These are phyloP conservation scores for Leptinotarsa juncta DNA, from an alignment of 2,888 invertebrate species.

Conservation along the genomic window DNA sequence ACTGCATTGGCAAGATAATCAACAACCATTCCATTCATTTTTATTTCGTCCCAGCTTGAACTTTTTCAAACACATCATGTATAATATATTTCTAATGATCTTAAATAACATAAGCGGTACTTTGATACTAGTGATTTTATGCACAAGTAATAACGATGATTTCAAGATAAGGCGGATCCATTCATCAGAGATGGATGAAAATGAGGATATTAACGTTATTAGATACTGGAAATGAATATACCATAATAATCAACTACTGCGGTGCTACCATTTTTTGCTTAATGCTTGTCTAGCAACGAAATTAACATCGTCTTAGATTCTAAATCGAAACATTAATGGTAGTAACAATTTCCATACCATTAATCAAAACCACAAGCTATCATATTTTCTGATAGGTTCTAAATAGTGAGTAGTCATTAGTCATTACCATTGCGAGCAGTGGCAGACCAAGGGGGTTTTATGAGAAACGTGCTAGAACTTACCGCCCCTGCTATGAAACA, in stretches of 20 bases:
- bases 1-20: too few relatives aligned
- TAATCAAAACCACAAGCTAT: conserved; percentile 2
- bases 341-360: background rate
- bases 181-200: background rate
- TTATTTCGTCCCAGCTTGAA: background rate
- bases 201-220: background rate
- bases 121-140: background rate
- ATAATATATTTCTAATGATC: background rate
- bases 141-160: background rate
- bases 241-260: conserved; percentile 8
- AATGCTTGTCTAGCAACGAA: background rate
- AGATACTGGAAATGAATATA: background rate
- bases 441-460: too few relatives aligned
- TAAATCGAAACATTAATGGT: background rate
- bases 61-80: background rate
- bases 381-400: background rate
- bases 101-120: background rate
- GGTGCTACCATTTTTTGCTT: background rate
- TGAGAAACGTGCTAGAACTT: too few relatives aligned
- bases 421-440: background rate
- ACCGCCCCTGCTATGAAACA: too few relatives aligned
- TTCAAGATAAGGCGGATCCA: background rate
- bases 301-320: background rate
- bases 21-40: background rate
- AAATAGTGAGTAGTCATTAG: background rate